Evolutionary conservation across 2,113 vertebrate genomes (phyloP), one percentile per base, ranked within the genome.

Genomic region (Aix galericulata): DNA sequence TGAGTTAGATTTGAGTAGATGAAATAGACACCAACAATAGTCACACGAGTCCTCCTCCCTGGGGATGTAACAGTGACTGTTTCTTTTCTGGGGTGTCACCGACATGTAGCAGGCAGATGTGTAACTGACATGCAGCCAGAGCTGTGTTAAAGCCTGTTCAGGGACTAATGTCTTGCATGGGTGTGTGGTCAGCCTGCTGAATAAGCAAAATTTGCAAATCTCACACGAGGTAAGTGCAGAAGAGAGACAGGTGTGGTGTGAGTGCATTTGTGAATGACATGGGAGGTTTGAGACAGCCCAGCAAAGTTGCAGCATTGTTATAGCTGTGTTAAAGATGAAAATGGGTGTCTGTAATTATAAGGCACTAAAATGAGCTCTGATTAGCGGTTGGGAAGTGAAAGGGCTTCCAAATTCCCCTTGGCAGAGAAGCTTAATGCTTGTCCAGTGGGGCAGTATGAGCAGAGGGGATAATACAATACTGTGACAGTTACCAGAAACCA

Each of bases 1-100:
- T 95, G 69, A 46, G 52, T 88, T 96, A 91, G 92, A 92, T 82
- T 82, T 79, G 86, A 90, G 59, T 36, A 84, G 31, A 7, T 82
- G 90, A 82, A 93, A 80, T 69, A 66, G 48, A 90, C 53, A 76
- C 76, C 75, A 74, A 48, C 0, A 7, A 44, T 64, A 66, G 69
- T 16, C 85, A 75, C 20, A 52, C 63, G 44, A 58, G 18, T 34
- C 58, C 88, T 84, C 73, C 40, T 90, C 62, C 75, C 60, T 25
- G 55, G 66, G 32, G 63, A 62, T 76, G 69, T 66, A 66, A 85
- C 84, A 89, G 82, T 25, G 36, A 89, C 40, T 15, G 1, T 71
- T 78, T 82, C 17, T 83, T 77, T 88, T 40, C 75, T 46, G 32
- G 53, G n/a, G 62, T 78, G 67, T 52, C 55, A 78, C 68, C 71